These are phyloP conservation scores for Onychorhynchus coronatus DNA, from an alignment of 2,113 vertebrate species.

Conservation along the genomic window DNA sequence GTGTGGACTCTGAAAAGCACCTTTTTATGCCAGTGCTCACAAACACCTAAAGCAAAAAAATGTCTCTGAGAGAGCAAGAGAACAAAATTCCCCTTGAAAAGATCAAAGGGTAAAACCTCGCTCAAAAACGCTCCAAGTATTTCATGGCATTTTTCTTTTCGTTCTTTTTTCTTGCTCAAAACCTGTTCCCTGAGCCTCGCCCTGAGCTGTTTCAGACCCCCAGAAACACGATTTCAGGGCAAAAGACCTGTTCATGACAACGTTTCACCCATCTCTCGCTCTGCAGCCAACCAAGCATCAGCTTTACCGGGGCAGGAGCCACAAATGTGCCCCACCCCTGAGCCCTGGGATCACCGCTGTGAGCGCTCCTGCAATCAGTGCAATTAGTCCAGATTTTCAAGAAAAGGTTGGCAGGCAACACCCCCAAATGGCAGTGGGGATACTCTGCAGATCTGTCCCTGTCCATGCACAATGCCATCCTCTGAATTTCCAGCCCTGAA, in stretches of 20 bases:
- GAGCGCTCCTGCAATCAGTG: neutral
- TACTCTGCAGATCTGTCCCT: neutral
- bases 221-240: neutral
- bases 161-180: neutral
- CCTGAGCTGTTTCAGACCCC: neutral
- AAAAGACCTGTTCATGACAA: neutral
- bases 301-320: neutral
- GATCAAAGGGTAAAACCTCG: neutral
- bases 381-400: neutral
- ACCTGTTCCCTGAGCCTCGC: neutral
- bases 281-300: neutral
- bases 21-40: neutral
- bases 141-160: neutral
- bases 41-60: neutral
- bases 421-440: accelerated
- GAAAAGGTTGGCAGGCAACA: neutral
- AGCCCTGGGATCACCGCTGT: neutral
- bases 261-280: neutral
- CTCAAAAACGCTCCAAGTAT: neutral
- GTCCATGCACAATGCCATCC: accelerated
- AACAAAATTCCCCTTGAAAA: neutral
- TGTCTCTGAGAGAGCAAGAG: neutral
- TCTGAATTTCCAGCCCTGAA: neutral
- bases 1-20: neutral
- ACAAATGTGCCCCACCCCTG: neutral